Evolutionary conservation across 2,113 vertebrate species (phyloP).

Genomic region (Vimba vimba): DNA sequence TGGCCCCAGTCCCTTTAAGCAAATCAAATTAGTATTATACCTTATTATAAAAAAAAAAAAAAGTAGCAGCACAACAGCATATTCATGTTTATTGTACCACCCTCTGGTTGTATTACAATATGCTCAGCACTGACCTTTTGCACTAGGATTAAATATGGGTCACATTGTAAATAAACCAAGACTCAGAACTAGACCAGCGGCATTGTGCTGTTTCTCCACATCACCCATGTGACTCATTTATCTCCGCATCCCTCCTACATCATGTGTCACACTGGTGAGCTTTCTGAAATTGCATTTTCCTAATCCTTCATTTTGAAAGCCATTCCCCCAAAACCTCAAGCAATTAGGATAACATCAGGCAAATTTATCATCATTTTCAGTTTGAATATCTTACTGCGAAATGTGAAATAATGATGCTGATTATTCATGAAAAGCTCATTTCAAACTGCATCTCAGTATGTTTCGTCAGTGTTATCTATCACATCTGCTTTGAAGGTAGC

Average conservation of each 20-base stretch:
- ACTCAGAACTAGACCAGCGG: neutral
- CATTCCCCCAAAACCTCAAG: conserved; percentile 55
- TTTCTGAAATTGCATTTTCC: conserved; percentile 60
- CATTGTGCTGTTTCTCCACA: conserved; percentile 8
- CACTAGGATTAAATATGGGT: conserved; percentile 11
- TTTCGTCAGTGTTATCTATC: conserved; percentile 45
- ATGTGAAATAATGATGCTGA: conserved; percentile 57
- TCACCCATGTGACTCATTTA: conserved; percentile 39
- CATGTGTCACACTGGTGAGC: conserved; percentile 51
- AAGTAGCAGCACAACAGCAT: neutral
- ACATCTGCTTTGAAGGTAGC: conserved; percentile 29
- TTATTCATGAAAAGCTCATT: conserved; percentile 61
- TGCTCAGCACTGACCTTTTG: conserved; percentile 7
- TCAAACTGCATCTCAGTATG: conserved; percentile 48
- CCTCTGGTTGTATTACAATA: neutral
- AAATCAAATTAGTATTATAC: neutral
- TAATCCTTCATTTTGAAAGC: conserved; percentile 58
- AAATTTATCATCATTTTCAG: conserved; percentile 58
- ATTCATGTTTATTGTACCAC: neutral
- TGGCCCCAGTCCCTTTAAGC: neutral
- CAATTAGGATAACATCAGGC: conserved; percentile 61
- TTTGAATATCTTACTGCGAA: conserved; percentile 54
- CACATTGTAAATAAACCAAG: conserved; percentile 19
- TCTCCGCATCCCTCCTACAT: conserved; percentile 6
- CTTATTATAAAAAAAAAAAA: neutral